Conservation (phyloP, 2,888 invertebrate genomes). For the Epinotia ramella region DNA sequence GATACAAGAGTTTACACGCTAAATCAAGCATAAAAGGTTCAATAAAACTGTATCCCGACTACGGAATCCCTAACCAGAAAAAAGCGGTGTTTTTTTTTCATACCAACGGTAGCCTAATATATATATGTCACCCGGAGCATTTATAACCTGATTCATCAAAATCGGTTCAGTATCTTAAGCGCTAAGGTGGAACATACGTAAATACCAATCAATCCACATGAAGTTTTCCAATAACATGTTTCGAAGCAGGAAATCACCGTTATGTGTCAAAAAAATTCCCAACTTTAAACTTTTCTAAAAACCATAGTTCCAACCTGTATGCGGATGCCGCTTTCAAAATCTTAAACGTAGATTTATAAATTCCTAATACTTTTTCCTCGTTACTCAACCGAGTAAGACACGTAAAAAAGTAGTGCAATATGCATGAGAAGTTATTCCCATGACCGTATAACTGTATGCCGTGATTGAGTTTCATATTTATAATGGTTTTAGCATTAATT, state of each 20-base stretch:
- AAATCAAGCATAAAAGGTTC: no score
- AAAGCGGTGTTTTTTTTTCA: no score
- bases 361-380: constrained; percentile 43
- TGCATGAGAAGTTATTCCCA: constrained; percentile 42
- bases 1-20: no score
- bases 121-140: no score
- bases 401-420: constrained; percentile 41
- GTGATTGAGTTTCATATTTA: constrained; percentile 46
- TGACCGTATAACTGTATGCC: constrained; percentile 36
- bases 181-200: no score
- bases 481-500: constrained; percentile 42
- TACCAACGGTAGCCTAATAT: no score
- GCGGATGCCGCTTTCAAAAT: not conserved
- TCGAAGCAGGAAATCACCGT: not conserved
- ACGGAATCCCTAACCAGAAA: no score
- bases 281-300: not conserved
- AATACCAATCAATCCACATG: no score
- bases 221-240: no score
- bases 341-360: constrained; percentile 49
- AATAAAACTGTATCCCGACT: no score
- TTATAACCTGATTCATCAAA: no score
- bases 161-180: no score
- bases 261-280: not conserved
- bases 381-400: constrained; percentile 33
- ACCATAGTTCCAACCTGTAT: not conserved